A percentile compares a stretch with the other conserved stretches of the same genome.
These are phyloP conservation scores for Elaphurus davidianus DNA, from an alignment of 2,113 vertebrate species.

Conservation along the genomic window DNA sequence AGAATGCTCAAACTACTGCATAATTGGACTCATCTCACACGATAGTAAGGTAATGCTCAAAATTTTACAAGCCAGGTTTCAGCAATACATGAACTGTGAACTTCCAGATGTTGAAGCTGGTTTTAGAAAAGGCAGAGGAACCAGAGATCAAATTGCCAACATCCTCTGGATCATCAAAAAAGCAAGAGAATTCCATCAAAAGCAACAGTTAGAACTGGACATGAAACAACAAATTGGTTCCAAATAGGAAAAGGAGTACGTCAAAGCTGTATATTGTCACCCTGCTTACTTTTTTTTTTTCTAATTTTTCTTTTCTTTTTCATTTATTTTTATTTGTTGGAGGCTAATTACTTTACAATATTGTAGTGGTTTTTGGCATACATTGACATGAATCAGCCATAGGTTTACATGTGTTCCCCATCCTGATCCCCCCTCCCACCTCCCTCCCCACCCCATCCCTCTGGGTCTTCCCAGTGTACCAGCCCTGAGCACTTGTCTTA, in stretches of 20 bases:
- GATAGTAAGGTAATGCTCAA: not conserved
- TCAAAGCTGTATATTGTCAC: not conserved
- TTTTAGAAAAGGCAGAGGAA: not conserved
- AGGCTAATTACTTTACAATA: too few species aligned
- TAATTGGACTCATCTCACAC: rapidly evolving
- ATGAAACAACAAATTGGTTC: not conserved
- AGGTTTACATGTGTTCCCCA: too few species aligned
- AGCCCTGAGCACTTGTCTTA: too few species aligned
- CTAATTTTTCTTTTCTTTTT: too few species aligned
- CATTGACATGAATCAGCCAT: too few species aligned
- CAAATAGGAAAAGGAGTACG: not conserved
- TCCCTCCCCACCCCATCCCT: too few species aligned
- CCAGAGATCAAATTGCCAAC: not conserved
- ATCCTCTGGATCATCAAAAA: rapidly evolving
- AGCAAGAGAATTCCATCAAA: not conserved
- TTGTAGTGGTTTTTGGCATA: too few species aligned
- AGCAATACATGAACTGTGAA: rapidly evolving
- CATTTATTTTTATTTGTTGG: too few species aligned
- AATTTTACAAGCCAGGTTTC: not conserved
- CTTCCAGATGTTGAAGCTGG: not conserved
- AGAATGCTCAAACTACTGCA: not conserved
- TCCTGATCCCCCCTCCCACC: too few species aligned
- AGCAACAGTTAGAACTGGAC: not conserved
- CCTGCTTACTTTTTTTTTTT: not conserved
- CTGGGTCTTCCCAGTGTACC: too few species aligned